Evolutionary conservation across 2,797 vertebrate genomes (phyloP).

Genomic region (Anguilla anguilla): DNA sequence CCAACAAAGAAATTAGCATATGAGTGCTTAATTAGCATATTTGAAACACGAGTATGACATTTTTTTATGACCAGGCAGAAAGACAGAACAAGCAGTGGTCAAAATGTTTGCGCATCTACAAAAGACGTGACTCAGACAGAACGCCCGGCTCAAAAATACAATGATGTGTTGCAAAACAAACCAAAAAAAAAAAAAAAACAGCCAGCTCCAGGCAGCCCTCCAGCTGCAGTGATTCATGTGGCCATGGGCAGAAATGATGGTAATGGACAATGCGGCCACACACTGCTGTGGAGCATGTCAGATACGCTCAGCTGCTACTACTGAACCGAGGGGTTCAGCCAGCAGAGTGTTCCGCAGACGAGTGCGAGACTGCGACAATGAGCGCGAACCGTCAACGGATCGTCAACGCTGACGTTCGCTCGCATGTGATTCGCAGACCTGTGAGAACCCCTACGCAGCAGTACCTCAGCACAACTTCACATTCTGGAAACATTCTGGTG

Average conservation of each 20-base stretch:
- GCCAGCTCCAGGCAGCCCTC: not conserved
- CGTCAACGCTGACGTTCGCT: not conserved
- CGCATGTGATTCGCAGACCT: not conserved
- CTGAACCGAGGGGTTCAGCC: not conserved
- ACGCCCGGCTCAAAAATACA: not conserved
- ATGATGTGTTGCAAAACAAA: not conserved
- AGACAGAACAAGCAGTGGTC: not conserved
- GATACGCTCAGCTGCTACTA: not conserved
- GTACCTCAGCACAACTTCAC: not conserved
- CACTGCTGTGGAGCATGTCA: not conserved
- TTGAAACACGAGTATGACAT: too few relatives aligned
- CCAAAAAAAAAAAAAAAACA: not conserved
- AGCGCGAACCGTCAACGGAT: not conserved
- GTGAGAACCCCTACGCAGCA: not conserved
- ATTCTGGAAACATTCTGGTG: not conserved
- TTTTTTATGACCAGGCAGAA: too few relatives aligned
- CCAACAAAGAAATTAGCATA: not conserved
- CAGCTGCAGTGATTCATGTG: not conserved
- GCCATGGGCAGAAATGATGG: not conserved
- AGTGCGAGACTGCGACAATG: not conserved
- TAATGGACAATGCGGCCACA: not conserved
- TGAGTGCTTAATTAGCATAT: too few relatives aligned
- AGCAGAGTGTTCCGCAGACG: not conserved
- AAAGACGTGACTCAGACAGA: not conserved
- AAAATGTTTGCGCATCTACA: not conserved